phyloP scores from a whole-genome alignment of 2,888 invertebrate species.

The Mythimna vitellina region DNA sequence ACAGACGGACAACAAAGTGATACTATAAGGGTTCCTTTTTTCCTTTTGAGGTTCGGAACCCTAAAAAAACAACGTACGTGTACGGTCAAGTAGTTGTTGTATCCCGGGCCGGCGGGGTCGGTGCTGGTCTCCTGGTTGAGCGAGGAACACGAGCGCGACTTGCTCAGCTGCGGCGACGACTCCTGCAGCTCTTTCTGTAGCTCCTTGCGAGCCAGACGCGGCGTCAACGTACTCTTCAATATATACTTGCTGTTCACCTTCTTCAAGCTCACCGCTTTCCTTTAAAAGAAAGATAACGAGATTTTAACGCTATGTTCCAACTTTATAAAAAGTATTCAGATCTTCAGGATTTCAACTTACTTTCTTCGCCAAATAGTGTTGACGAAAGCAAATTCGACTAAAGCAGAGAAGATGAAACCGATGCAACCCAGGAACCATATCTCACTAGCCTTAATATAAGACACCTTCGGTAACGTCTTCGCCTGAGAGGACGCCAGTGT shows the following conservation, averaged over 20 bases:
- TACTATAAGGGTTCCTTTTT: no score
- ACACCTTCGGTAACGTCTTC: conserved; percentile 96
- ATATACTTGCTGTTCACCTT: conserved; percentile 96
- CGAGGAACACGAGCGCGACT: conserved; percentile 94
- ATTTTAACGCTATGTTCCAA: not conserved
- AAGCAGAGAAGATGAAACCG: conserved; percentile 95
- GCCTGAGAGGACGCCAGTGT: conserved; percentile 96
- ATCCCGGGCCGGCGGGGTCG: conserved; percentile 90
- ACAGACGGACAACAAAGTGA: no score
- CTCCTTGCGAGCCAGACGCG: conserved; percentile 93
- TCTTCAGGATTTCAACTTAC: conserved; percentile 82
- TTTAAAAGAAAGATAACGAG: conserved; percentile 69
- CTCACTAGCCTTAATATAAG: conserved; percentile 97
- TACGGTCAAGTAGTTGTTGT: conserved; percentile 94
- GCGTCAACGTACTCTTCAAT: conserved; percentile 95
- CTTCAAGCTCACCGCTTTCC: conserved; percentile 93
- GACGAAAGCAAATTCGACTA: conserved; percentile 97
- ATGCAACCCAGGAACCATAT: conserved; percentile 97
- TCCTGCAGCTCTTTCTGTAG: conserved; percentile 91
- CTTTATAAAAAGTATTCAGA: not conserved
- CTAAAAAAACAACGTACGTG: conserved; percentile 89
- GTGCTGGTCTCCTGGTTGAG: conserved; percentile 90
- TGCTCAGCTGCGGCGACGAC: conserved; percentile 90
- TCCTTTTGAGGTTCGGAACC: no score
- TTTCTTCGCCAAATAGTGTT: conserved; percentile 97